Base-by-base conservation (phyloP, 2,888 invertebrate genomes). In the Sceliomorpha sp. region DNA sequence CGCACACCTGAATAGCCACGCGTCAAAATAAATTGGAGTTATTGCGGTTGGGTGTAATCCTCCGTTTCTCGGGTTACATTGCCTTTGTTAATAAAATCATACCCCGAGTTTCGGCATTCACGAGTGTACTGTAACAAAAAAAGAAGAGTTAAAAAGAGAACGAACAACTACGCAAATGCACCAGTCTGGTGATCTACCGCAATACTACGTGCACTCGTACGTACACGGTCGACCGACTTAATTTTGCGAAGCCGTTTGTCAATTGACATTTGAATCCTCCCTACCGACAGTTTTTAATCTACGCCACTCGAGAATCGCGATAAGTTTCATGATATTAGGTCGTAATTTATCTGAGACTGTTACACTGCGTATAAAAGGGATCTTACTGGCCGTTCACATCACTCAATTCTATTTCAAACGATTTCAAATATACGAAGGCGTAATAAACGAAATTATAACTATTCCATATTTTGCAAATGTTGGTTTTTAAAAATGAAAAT, bases 71-170 rank as follows among this genome's bases (percentile, higher is more conserved):
- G 64, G 72, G 73, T 76, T 74, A 76, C 76, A 75, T 76, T 74
- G 75, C 74, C 77, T 78, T 80, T 78, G 79, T 81, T 80, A 81
- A 81, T 80, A 80, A 81, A 81, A 79, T 78, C 78, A 76, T 76
- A 76, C 70, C 72, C 72, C 39, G 62, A 70, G 67, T 70, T 68
- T 69, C 60, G 66, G 64, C 63, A 53, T 63, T 63, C 62, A 69
- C 73, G 69, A 63, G 62, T 58, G 58, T 44, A 31, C 20, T 44
- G 48, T 20, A 55, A 70, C 39, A 73, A 70, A 68, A 69, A 70
- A 39, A 55, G 34, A 50, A 59, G 55, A 60, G 20, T 20, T 20
- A 64, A 47, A 55, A 59, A 29, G 37, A 53, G 50, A 20, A 27
- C n/a, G 32, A 14, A 13, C 27, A 29, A 32, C 36, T 59, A 55